Evolutionary conservation across 2,888 invertebrate genomes (phyloP).

Genomic region (Dione vanillae): DNA sequence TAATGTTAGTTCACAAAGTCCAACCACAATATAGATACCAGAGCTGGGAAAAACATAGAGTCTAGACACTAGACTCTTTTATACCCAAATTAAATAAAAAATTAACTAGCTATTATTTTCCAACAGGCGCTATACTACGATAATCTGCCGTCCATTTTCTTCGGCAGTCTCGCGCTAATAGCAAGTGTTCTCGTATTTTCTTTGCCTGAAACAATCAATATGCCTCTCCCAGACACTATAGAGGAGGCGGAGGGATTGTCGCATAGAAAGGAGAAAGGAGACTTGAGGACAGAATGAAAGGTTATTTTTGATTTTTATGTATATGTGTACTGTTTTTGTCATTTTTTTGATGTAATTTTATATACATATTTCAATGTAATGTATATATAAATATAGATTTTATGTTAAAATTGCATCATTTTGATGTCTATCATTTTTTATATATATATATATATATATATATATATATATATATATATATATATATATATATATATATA

Average conservation of each 20-base stretch:
- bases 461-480: no score
- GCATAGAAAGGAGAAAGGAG: constrained; percentile 50
- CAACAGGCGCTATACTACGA: constrained; percentile 73
- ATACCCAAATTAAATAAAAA: no score
- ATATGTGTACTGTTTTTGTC: neutral
- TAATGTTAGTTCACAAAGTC: no score
- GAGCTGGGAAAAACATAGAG: neutral
- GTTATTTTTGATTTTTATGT: neutral
- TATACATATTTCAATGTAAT: no score
- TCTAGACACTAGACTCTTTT: neutral
- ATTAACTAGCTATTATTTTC: neutral
- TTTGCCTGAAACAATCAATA: constrained; percentile 86
- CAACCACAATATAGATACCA: no score
- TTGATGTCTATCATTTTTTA: no score
- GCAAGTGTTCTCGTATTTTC: constrained; percentile 83
- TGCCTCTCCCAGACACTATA: constrained; percentile 84
- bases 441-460: no score
- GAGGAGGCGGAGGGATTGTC: constrained; percentile 82
- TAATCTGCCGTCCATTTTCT: constrained; percentile 84
- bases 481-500: no score
- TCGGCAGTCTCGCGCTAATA: constrained; percentile 80
- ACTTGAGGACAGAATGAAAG: neutral
- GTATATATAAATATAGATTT: no score
- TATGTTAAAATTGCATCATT: no score
- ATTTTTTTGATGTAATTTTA: neutral